Evolutionary conservation across 23 tunicate species (phyloP).

Genomic region (Diplosoma virens): DNA sequence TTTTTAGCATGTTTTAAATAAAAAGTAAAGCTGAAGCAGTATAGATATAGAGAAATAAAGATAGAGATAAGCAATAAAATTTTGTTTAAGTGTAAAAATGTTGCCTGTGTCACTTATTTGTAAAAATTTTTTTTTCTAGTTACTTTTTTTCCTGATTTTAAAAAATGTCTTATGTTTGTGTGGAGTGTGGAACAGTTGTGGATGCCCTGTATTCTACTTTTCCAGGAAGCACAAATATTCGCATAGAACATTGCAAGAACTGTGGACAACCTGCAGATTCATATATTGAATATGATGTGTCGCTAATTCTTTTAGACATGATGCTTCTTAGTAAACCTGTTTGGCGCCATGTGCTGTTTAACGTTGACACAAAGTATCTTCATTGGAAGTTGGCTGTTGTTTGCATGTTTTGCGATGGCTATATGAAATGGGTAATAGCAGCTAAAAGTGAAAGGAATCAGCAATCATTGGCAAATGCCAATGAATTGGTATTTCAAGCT

Average conservation of each 20-base stretch:
- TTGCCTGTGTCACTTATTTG: no score
- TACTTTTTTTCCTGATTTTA: background rate
- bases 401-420: conserved; percentile 86
- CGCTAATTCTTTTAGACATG: conserved; percentile 61
- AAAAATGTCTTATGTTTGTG: conserved; percentile 28
- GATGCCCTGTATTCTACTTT: conserved; percentile 53
- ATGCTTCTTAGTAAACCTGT: conserved; percentile 62
- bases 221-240: conserved; percentile 56
- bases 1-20: no score
- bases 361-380: conserved; percentile 46
- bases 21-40: no score
- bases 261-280: conserved; percentile 77
- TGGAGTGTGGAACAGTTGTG: conserved; percentile 59
- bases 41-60: no score
- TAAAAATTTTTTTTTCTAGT: background rate
- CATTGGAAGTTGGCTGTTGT: conserved; percentile 73
- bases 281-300: conserved; percentile 81
- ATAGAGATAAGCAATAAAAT: no score
- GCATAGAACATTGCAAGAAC: conserved; percentile 79
- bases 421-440: conserved; percentile 71
- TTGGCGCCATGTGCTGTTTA: conserved; percentile 72
- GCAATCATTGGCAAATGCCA: background rate
- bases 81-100: no score
- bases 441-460: background rate
- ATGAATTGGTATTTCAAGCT: conserved; percentile 74